Conservation (phyloP, 2,888 invertebrate species). For the Bombylius major region DNA sequence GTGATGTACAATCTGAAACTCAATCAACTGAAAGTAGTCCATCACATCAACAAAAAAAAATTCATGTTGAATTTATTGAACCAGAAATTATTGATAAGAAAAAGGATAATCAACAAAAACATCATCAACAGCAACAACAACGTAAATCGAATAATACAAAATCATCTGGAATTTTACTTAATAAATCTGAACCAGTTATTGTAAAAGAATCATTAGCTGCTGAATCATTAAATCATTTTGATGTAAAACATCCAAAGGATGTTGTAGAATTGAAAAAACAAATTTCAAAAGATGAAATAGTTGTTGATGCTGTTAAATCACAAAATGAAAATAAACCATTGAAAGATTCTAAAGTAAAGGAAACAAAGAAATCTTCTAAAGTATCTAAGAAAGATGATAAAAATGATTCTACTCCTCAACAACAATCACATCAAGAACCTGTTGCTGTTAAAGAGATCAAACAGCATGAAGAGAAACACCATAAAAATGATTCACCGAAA, state of each 20-base stretch:
- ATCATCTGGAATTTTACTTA: slow-evolving; percentile 27
- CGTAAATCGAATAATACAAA: slow-evolving; percentile 20
- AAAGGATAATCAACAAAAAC: slow-evolving; percentile 10
- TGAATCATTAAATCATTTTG: slow-evolving; percentile 56
- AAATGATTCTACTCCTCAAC: slow-evolving; percentile 14
- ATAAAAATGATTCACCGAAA: slow-evolving; percentile 27
- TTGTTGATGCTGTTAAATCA: slow-evolving; percentile 22
- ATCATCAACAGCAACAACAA: slow-evolving; percentile 4
- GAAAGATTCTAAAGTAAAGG: slow-evolving; percentile 22
- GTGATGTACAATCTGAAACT: slow-evolving; percentile 11
- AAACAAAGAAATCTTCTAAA: slow-evolving; percentile 13
- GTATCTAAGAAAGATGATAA: slow-evolving; percentile 7
- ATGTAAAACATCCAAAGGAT: slow-evolving; percentile 69
- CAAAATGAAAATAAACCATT: slow-evolving; percentile 22
- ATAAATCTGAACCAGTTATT: slow-evolving; percentile 28
- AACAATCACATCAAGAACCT: slow-evolving; percentile 7
- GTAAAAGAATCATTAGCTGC: slow-evolving; percentile 22
- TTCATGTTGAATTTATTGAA: slow-evolving; percentile 34
- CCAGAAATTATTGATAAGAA: slow-evolving; percentile 24
- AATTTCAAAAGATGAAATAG: slow-evolving; percentile 22
- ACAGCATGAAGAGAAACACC: slow-evolving; percentile 21
- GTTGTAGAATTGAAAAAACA: slow-evolving; percentile 39
- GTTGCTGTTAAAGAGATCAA: slow-evolving; percentile 24
- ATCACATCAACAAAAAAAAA: slow-evolving; percentile 7
- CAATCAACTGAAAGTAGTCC: slow-evolving; percentile 12